Percentiles rank a stretch among this genome's conserved stretches.
Evolutionary conservation across 1,140 invertebrate genomes (phyloP).

Genomic region (Popillia japonica): DNA sequence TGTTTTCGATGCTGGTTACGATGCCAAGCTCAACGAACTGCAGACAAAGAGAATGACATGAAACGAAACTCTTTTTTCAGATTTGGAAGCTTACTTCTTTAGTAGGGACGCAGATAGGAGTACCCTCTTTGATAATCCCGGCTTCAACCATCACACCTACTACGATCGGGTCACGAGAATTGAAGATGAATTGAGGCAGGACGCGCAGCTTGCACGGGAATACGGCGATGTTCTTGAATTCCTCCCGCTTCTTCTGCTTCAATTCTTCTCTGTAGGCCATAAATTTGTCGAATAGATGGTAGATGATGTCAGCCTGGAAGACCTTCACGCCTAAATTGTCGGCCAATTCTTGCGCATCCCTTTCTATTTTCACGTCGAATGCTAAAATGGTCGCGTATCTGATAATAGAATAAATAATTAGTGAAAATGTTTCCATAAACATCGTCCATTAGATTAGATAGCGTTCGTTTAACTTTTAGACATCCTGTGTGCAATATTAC

Average conservation of each 20-base stretch:
- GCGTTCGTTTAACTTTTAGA: background rate
- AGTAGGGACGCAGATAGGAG: conserved; percentile 95
- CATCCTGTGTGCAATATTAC: background rate
- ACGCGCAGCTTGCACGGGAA: conserved; percentile 95
- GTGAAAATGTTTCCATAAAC: too few species aligned
- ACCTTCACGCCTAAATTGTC: conserved; percentile 94
- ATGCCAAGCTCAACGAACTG: conserved; percentile 95
- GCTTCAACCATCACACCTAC: conserved; percentile 95
- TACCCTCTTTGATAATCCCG: conserved; percentile 94
- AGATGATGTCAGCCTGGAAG: conserved; percentile 99
- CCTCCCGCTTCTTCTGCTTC: conserved; percentile 91
- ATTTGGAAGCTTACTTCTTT: conserved; percentile 77
- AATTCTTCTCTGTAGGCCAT: conserved; percentile 93
- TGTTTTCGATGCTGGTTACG: conserved; percentile 93
- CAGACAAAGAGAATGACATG: conserved; percentile 56
- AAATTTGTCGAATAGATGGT: conserved; percentile 99
- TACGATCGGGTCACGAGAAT: conserved; percentile 97
- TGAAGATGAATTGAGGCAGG: conserved; percentile 92
- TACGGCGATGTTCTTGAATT: conserved; percentile 95
- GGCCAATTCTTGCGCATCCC: conserved; percentile 96
- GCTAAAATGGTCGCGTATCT: conserved; percentile 97
- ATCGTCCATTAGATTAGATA: background rate
- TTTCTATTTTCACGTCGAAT: conserved; percentile 98
- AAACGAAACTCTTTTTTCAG: too few species aligned
- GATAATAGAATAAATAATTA: conserved; percentile 40